phyloP scores from a whole-genome alignment of 1,140 invertebrate species.

The Metaphire vulgaris region DNA sequence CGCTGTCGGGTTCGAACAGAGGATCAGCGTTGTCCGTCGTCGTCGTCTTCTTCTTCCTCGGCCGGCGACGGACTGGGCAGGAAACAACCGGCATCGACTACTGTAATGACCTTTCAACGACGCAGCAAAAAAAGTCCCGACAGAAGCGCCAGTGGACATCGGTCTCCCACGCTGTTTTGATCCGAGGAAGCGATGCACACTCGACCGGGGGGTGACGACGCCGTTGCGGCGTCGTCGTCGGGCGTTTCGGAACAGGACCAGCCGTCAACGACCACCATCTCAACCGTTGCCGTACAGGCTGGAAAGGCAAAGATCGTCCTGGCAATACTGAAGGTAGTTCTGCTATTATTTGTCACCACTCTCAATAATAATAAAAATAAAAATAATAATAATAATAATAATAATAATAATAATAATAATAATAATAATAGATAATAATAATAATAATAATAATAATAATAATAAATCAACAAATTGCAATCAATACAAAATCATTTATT shows the following conservation, averaged over 20 bases:
- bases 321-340: slow-evolving; percentile 80
- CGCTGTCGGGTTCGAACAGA: neutral
- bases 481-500: too few relatives aligned
- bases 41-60: neutral
- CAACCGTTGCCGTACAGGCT: slow-evolving; percentile 82
- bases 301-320: slow-evolving; percentile 78
- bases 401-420: too few relatives aligned
- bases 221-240: neutral
- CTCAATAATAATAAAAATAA: too few relatives aligned
- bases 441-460: too few relatives aligned
- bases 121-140: neutral
- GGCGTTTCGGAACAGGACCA: slow-evolving; percentile 22
- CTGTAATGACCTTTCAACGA: neutral
- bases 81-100: too few relatives aligned
- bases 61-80: too few relatives aligned
- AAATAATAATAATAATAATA: too few relatives aligned
- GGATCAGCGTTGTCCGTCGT: neutral
- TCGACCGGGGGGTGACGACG: neutral
- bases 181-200: slow-evolving; percentile 5
- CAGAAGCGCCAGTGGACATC: neutral
- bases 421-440: too few relatives aligned
- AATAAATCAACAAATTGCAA: too few relatives aligned
- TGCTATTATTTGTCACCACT: too few relatives aligned
- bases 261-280: slow-evolving; percentile 66
- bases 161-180: neutral